Conservation (phyloP, 2,888 invertebrate genomes). For the Luperina testacea region DNA sequence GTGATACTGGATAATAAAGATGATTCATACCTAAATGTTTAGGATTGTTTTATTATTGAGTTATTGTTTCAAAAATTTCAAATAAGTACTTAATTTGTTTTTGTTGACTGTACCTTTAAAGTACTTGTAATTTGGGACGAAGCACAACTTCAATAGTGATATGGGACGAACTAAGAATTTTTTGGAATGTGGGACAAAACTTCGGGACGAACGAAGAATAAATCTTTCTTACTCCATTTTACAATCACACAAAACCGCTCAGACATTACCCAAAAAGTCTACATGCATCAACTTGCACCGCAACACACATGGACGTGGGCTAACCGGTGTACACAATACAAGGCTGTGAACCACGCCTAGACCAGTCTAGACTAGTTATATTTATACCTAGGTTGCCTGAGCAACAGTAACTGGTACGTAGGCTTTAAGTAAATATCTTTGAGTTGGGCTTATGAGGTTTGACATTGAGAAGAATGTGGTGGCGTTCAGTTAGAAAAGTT, state of each 20-base stretch:
- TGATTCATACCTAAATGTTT: no score
- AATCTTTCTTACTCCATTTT: neutral
- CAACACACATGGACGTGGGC: conserved; percentile 25
- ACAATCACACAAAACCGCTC: neutral
- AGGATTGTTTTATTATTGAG: no score
- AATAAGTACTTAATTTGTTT: no score
- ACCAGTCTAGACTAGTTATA: conserved; percentile 31
- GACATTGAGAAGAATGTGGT: neutral
- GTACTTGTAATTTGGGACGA: no score
- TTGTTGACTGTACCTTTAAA: no score
- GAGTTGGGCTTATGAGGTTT: neutral
- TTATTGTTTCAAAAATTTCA: no score
- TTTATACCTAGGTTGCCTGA: conserved; percentile 24
- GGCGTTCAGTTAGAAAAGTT: no score
- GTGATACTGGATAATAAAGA: no score
- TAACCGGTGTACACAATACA: conserved; percentile 48
- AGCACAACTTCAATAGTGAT: no score
- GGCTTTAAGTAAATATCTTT: neutral
- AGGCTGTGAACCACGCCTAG: conserved; percentile 60
- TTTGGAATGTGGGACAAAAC: no score
- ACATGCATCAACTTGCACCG: conserved; percentile 9
- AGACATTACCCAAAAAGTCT: neutral
- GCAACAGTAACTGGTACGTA: conserved; percentile 6
- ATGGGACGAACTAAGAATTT: no score
- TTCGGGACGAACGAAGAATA: no score